Evolutionary conservation across 2,888 invertebrate species (phyloP).

Genomic region (Ormyrus nitidulus): DNA sequence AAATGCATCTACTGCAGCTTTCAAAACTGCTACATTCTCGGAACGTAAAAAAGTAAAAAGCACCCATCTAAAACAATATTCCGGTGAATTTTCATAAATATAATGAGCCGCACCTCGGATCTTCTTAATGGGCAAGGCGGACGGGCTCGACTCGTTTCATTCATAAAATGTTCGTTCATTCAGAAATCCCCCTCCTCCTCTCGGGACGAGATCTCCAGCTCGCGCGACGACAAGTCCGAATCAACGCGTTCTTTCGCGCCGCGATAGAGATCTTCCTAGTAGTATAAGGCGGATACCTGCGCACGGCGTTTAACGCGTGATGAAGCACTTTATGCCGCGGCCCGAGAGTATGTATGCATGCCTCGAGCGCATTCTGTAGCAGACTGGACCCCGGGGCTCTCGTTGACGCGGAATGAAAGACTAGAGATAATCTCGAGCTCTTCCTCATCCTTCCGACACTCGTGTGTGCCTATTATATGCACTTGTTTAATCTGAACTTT

Average conservation of each 20-base stretch:
- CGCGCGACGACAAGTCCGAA: conserved; percentile 57
- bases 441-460: not conserved
- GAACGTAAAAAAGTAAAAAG: too few relatives aligned
- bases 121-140: not conserved
- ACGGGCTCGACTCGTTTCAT: conserved; percentile 2
- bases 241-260: conserved; percentile 61
- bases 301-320: conserved; percentile 57
- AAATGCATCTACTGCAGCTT: too few relatives aligned
- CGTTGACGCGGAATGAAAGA: not conserved
- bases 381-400: not conserved
- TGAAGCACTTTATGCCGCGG: conserved; percentile 50
- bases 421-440: conserved; percentile 10
- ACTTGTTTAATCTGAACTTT: too few relatives aligned
- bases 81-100: conserved; percentile 50
- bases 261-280: conserved; percentile 60
- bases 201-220: conserved; percentile 53
- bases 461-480: not conserved
- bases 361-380: not conserved
- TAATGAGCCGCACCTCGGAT: conserved; percentile 4
- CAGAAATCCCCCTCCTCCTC: too few relatives aligned
- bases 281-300: not conserved
- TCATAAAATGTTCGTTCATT: conserved; percentile 6
- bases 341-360: not conserved
- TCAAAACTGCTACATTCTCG: too few relatives aligned
- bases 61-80: conserved; percentile 1